Conservation (phyloP, 2,797 vertebrate genomes). For the Anabas testudineus region DNA sequence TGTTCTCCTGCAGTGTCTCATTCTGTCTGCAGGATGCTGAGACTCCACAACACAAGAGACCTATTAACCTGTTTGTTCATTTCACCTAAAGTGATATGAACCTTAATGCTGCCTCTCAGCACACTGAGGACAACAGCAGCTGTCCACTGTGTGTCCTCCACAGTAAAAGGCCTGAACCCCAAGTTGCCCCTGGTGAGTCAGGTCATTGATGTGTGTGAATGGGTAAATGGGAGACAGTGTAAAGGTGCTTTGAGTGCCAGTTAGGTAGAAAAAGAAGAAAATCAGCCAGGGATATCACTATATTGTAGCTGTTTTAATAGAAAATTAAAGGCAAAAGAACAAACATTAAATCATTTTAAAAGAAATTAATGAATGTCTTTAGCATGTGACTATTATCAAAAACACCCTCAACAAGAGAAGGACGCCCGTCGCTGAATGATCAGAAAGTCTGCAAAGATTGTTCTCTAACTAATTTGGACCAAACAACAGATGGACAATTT, state of each 20-base stretch:
- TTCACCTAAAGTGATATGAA: neutral
- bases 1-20: neutral
- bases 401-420: neutral
- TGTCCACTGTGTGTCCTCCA: neutral
- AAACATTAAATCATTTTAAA: neutral
- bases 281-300: no score
- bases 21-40: constrained; percentile 2
- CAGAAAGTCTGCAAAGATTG: constrained; percentile 8
- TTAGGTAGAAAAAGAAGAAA: no score
- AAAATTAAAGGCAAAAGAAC: neutral
- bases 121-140: neutral
- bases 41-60: neutral
- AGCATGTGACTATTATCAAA: constrained; percentile 2
- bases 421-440: neutral
- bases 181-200: no score
- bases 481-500: constrained; percentile 21
- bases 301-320: neutral
- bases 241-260: no score
- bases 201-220: no score
- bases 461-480: constrained; percentile 20
- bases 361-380: neutral
- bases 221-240: no score
- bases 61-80: constrained; percentile 14
- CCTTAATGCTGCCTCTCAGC: neutral
- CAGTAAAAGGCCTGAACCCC: neutral